Evolutionary conservation across 2,888 invertebrate species (phyloP).

Genomic region (Heteromurus nitidus): DNA sequence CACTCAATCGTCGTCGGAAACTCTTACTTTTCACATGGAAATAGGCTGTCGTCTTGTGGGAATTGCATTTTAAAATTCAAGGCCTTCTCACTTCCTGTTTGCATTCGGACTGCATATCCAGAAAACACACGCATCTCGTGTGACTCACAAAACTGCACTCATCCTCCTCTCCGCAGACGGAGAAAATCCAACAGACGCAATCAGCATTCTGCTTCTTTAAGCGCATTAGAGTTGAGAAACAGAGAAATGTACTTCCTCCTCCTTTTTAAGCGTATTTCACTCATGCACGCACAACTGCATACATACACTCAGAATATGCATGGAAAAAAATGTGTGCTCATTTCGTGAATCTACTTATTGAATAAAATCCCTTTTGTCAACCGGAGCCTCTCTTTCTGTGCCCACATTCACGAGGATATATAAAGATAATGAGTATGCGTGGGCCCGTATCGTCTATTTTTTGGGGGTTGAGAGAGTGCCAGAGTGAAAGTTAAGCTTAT

Average conservation of each 20-base stretch:
- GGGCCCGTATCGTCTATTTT: not conserved
- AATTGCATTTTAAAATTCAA: slow-evolving; percentile 42
- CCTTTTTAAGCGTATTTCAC: not conserved
- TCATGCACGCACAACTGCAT: not conserved
- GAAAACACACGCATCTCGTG: not conserved
- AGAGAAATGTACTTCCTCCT: not conserved
- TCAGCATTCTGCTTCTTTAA: not conserved
- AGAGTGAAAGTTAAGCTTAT: not conserved
- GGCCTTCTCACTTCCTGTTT: not conserved
- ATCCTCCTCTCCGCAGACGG: not conserved
- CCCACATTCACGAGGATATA: not conserved
- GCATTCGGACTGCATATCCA: not conserved
- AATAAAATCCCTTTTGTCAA: slow-evolving; percentile 15
- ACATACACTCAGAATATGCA: not conserved
- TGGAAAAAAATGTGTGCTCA: not conserved
- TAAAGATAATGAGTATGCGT: not conserved
- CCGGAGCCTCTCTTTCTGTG: too few relatives aligned
- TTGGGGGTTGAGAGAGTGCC: not conserved
- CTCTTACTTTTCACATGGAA: not conserved
- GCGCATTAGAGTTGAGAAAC: slow-evolving; percentile 40
- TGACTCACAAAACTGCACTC: not conserved
- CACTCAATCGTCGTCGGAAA: not conserved
- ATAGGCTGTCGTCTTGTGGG: slow-evolving; percentile 26
- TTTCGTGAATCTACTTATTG: slow-evolving; percentile 5
- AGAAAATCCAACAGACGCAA: not conserved